Percentiles rank a stretch among this genome's conserved stretches.
Evolutionary conservation across 2,113 vertebrate genomes (phyloP).

Genomic region (Sula dactylatra): DNA sequence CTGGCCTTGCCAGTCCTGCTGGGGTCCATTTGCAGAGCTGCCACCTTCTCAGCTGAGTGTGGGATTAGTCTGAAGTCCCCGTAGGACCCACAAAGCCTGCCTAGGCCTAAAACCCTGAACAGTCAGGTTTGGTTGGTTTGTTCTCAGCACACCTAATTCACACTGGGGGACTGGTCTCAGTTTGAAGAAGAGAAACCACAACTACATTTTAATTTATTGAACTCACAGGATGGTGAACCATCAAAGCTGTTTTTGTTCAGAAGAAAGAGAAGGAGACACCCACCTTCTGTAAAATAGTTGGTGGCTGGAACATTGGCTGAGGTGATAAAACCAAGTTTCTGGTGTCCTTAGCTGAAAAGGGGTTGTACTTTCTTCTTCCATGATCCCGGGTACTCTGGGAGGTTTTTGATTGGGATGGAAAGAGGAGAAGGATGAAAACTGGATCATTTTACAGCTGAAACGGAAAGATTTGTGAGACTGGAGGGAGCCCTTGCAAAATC

Average conservation of each 20-base stretch:
- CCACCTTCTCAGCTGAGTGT: not conserved
- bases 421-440: not conserved
- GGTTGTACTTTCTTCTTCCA: not conserved
- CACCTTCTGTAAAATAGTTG: not conserved
- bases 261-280: not conserved
- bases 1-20: not conserved
- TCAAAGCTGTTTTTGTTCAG: not conserved
- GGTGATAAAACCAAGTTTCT: not conserved
- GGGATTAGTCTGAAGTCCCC: not conserved
- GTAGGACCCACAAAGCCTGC: not conserved
- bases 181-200: not conserved
- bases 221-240: not conserved
- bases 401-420: not conserved
- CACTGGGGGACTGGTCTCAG: not conserved
- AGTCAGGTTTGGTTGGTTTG: not conserved
- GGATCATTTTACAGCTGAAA: not conserved
- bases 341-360: not conserved
- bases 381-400: not conserved
- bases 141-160: not conserved
- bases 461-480: not conserved
- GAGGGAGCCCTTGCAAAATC: not conserved
- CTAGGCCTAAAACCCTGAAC: not conserved
- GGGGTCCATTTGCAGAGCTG: not conserved
- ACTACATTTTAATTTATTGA: not conserved
- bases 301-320: not conserved